These are phyloP conservation scores for Pyrrhosoma nymphula DNA, from an alignment of 2,888 invertebrate genomes.

Conservation along the genomic window DNA sequence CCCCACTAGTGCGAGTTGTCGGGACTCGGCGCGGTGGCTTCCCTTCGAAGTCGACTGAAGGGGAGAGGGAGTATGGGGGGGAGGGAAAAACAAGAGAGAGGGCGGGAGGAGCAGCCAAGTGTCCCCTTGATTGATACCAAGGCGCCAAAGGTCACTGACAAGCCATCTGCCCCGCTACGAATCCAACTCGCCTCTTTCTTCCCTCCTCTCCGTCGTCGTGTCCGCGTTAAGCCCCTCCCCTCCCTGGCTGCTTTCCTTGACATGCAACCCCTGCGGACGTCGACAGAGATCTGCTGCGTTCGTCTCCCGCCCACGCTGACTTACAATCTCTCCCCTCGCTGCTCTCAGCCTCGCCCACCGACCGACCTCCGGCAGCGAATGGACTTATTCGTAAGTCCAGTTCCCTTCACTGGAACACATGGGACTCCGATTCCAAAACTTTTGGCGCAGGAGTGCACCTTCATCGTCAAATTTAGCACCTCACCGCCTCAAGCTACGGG, in stretches of 20 bases:
- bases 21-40: neutral
- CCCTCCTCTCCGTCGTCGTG: neutral
- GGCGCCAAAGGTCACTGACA: constrained; percentile 55
- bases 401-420: neutral
- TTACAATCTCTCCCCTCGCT: neutral
- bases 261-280: neutral
- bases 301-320: neutral
- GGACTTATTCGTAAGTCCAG: neutral
- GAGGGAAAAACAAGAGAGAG: neutral
- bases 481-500: too few species aligned
- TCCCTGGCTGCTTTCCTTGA: neutral
- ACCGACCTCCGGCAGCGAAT: neutral
- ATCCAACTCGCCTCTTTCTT: neutral
- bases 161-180: constrained; percentile 54
- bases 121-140: constrained; percentile 50
- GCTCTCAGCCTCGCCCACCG: neutral
- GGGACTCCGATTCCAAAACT: too few species aligned
- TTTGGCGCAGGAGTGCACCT: too few species aligned
- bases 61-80: neutral
- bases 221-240: neutral
- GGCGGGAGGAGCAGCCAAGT: neutral
- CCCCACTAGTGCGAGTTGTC: neutral
- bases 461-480: too few species aligned
- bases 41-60: constrained; percentile 1
- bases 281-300: neutral